These are phyloP conservation scores for Macrosiphum euphorbiae DNA, from an alignment of 2,888 invertebrate species.

Conservation along the genomic window DNA sequence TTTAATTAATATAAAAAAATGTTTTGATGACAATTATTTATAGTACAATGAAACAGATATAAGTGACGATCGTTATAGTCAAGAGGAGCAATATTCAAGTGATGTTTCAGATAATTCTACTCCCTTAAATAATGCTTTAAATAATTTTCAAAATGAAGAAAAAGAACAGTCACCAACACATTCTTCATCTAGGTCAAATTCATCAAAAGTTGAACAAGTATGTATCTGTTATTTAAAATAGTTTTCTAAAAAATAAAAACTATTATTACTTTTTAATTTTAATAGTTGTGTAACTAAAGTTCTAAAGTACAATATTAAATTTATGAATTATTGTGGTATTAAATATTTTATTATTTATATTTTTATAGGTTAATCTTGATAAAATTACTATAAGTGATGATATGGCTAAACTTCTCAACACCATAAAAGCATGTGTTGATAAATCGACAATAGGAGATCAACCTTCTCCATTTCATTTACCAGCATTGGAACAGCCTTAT, in stretches of 20 bases:
- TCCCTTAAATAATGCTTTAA: conserved; percentile 25
- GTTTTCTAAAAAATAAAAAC: neutral
- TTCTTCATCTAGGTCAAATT: neutral
- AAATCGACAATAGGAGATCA: conserved; percentile 34
- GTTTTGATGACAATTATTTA: conserved; percentile 32
- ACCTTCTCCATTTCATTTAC: conserved; percentile 56
- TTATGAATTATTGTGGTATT: neutral
- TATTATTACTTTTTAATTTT: neutral
- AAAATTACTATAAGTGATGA: conserved; percentile 62
- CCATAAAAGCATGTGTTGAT: conserved; percentile 48
- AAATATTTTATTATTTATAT: conserved; percentile 22
- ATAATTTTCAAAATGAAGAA: conserved; percentile 17
- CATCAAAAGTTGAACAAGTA: conserved; percentile 57
- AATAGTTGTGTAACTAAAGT: neutral
- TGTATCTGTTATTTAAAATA: neutral
- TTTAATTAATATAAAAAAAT: neutral
- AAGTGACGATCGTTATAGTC: conserved; percentile 34
- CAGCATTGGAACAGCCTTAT: conserved; percentile 29
- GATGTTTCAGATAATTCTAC: conserved; percentile 48
- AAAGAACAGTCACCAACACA: conserved; percentile 7
- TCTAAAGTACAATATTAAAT: neutral
- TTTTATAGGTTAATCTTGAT: conserved; percentile 47
- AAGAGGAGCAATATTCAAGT: conserved; percentile 58
- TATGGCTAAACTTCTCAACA: conserved; percentile 58
- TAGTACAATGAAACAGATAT: conserved; percentile 58